phyloP scores from a whole-genome alignment of 2,888 invertebrate species.

The Ecdyonurus torrentis region DNA sequence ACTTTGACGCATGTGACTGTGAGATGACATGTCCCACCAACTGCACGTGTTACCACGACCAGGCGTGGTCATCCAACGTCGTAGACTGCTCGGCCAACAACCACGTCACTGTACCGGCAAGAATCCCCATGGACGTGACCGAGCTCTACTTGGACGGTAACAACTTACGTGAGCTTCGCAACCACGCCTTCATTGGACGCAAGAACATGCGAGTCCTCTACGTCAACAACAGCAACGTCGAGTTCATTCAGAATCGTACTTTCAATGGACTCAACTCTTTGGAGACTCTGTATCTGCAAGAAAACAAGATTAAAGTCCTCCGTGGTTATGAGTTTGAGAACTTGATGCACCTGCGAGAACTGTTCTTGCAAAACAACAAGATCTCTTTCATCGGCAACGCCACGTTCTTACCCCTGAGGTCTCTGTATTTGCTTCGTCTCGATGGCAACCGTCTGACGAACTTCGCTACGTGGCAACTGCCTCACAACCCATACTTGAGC shows the following conservation, averaged over 20 bases:
- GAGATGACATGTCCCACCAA: constrained; percentile 80
- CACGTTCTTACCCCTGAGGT: constrained; percentile 49
- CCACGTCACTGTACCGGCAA: constrained; percentile 54
- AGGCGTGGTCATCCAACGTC: constrained; percentile 71
- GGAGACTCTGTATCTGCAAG: constrained; percentile 56
- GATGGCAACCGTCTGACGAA: constrained; percentile 54
- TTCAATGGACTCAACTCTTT: constrained; percentile 69
- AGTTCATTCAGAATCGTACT: constrained; percentile 61
- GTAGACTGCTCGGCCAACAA: constrained; percentile 63
- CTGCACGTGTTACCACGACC: constrained; percentile 79
- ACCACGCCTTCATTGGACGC: constrained; percentile 73
- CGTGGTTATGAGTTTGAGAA: constrained; percentile 69
- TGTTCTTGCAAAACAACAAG: constrained; percentile 58
- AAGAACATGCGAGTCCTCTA: constrained; percentile 59
- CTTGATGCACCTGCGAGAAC: constrained; percentile 48
- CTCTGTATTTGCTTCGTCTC: constrained; percentile 45
- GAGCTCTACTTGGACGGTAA: constrained; percentile 74
- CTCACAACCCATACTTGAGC: constrained; percentile 40
- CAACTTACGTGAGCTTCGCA: constrained; percentile 53
- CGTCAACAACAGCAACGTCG: constrained; percentile 61
- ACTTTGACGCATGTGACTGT: constrained; percentile 83
- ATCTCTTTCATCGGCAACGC: constrained; percentile 49
- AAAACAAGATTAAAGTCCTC: constrained; percentile 49
- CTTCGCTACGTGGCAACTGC: constrained; percentile 55
- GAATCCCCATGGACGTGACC: constrained; percentile 84